These are phyloP conservation scores for Dipus sagitta DNA, from an alignment of 2,797 vertebrate genomes.

Conservation along the genomic window DNA sequence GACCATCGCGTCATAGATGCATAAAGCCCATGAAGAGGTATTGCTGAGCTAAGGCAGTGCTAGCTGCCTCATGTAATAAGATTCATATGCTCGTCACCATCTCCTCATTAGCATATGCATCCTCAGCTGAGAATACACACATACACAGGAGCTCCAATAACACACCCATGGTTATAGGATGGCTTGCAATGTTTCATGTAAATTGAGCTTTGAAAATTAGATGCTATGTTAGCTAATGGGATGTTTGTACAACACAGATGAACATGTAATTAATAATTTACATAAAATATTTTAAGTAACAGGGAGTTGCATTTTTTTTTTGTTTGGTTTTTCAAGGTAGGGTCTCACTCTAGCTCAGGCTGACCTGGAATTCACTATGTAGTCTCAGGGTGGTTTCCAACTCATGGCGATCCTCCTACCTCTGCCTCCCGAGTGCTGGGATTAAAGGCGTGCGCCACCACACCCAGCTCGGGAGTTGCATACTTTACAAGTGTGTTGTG, in stretches of 20 bases:
- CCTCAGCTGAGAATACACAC: not conserved
- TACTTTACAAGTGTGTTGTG: not conserved
- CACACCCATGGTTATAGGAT: not conserved
- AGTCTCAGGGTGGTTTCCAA: too few relatives aligned
- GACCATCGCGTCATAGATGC: not conserved
- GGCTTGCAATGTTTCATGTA: not conserved
- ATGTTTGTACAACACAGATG: not conserved
- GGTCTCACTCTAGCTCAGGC: too few relatives aligned
- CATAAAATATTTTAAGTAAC: not conserved
- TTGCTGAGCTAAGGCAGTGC: not conserved
- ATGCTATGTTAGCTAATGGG: not conserved
- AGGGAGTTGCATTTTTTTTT: not conserved
- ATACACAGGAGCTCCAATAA: not conserved
- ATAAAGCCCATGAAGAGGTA: not conserved
- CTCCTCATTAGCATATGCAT: rapidly evolving
- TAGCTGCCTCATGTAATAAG: not conserved
- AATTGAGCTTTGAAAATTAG: not conserved
- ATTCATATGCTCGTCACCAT: rapidly evolving
- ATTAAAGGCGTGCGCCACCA: too few relatives aligned
- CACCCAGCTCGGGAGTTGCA: not conserved
- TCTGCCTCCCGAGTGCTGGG: too few relatives aligned
- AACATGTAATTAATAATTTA: constrained; percentile 3
- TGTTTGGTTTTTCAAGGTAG: too few relatives aligned
- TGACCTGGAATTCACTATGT: too few relatives aligned
- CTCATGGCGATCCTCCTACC: too few relatives aligned